Conservation (phyloP, 2,888 invertebrate species). For the Physocephala rufipes region DNA sequence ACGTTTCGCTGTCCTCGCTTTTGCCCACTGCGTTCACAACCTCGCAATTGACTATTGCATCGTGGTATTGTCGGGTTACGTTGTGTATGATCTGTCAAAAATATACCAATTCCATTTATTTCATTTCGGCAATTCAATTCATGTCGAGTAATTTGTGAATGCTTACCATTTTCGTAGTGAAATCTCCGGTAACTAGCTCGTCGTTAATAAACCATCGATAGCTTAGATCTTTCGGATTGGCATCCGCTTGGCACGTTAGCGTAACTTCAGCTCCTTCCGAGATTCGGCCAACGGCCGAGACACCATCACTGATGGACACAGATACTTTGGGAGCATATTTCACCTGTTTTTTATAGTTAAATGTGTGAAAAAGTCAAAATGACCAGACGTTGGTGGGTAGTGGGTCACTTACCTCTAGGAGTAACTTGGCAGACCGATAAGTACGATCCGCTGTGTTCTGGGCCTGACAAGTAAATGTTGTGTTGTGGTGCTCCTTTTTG, state of each 20-base stretch:
- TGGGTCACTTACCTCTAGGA: constrained; percentile 74
- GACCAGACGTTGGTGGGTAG: no score
- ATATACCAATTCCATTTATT: no score
- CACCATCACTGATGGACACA: constrained; percentile 72
- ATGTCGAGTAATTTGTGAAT: not conserved
- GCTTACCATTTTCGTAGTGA: constrained; percentile 79
- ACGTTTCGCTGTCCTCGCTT: constrained; percentile 84
- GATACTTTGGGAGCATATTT: constrained; percentile 91
- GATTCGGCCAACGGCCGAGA: constrained; percentile 72
- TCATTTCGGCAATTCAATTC: not conserved
- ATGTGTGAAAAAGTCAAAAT: not conserved
- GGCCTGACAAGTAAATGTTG: constrained; percentile 90
- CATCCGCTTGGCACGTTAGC: constrained; percentile 85
- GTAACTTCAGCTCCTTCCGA: constrained; percentile 84
- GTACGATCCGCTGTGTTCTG: constrained; percentile 90
- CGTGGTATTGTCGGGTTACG: constrained; percentile 84
- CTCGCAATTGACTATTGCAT: constrained; percentile 88
- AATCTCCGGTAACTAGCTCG: constrained; percentile 80
- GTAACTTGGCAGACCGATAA: constrained; percentile 82
- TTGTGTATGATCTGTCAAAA: constrained; percentile 74
- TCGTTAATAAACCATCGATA: constrained; percentile 91
- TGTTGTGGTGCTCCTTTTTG: constrained; percentile 87
- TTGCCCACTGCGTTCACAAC: constrained; percentile 93
- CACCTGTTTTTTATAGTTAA: constrained; percentile 69
- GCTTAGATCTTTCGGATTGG: constrained; percentile 85